Evolutionary conservation across 2,113 vertebrate genomes (phyloP), one percentile per base, ranked within the genome.

Genomic region (Hiodon alosoides): DNA sequence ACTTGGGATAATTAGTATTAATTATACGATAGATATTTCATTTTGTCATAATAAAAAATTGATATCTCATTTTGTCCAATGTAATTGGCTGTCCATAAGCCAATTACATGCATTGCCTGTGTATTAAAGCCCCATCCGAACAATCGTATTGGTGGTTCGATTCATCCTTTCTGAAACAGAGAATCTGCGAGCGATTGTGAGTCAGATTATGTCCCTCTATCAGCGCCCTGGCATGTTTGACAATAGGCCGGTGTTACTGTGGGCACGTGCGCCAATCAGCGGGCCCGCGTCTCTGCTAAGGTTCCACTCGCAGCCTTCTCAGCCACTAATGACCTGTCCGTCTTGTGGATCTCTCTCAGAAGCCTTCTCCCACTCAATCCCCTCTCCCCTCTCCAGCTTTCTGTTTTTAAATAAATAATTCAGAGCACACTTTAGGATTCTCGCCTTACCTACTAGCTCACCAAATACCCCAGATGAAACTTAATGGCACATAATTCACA

Each of bases 391-490:
- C 58, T 51, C 17, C 71, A 73, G 77, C 80, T 87, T 85, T 89
- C 89, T 87, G 86, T 79, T 78, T 77, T 78, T 69, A 81, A 81
- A 90, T 90, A 71, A 80, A 90, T 90, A 87, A 90, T 89, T 89
- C 81, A 89, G 71, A 71, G 67, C 74, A 85, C 88, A 85, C 83
- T 84, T 81, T 78, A 80, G 61, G 61, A 79, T 69, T 66, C 54
- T n/a, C 47, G 73, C 80, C 78, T 79, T 73, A 81, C 76, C 83
- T 84, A 51, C 60, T 58, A 51, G 54, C 66, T 73, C 75, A 60
- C 59, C 75, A 53, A 73, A 13, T 65, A 67, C 72, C 55, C 54
- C 72, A 67, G 55, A 75, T 52, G 53, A 53, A 69, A 82, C 77
- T 80, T 84, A 84, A 81, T 77, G 81, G 72, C 61, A 67, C 7